Evolutionary conservation across 1,140 invertebrate species (phyloP), one percentile per base, ranked within the genome.

Genomic region (Ptiloglossa arizonensis): DNA sequence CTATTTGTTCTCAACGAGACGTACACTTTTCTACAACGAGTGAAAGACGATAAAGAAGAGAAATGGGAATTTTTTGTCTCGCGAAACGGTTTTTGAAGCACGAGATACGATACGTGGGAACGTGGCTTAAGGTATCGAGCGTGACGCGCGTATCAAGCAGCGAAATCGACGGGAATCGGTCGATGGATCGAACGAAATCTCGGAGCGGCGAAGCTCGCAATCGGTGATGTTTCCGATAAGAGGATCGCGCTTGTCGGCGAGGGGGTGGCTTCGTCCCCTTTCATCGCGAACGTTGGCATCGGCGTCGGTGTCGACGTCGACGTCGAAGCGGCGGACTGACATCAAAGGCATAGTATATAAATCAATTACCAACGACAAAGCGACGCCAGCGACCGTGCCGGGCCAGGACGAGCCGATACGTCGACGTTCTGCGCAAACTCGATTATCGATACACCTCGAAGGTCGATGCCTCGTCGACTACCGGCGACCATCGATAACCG

Each of bases 321-420:
- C 83, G 81, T 79, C 60, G 83, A 82, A 81, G 68, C 76, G 81
- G 74, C 74, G 83, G 72, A 72, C 48, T 59, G 79, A 79, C 86
- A 75, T 88, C 87, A 88, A 88, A 88, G 87, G 81, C 84, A 63
- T 48, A 52, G 76, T 78, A 81, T 86, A 86, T 87, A 88, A 88
- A 88, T 88, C 84, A 87, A 88, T 88, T 88, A 85, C 82, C 74
- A 60, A 70, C 74, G 83, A 86, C 84, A 87, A 86, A 88, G 86
- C 84, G 81, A 64, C 79, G 81, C 32, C 63, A 46, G 81, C 82
- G 73, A 69, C 57, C 70, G 62, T 80, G 74, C 60, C 76, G 75
- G 63, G 50, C 35, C 44, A 17, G 17, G 56, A 19, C n/a, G 32
- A 32, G 60, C 44, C 35, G 80, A 78, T 85, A 73, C 81, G 82